phyloP scores from a whole-genome alignment of 2,113 vertebrate species.

The Trichomycterus rosablanca region DNA sequence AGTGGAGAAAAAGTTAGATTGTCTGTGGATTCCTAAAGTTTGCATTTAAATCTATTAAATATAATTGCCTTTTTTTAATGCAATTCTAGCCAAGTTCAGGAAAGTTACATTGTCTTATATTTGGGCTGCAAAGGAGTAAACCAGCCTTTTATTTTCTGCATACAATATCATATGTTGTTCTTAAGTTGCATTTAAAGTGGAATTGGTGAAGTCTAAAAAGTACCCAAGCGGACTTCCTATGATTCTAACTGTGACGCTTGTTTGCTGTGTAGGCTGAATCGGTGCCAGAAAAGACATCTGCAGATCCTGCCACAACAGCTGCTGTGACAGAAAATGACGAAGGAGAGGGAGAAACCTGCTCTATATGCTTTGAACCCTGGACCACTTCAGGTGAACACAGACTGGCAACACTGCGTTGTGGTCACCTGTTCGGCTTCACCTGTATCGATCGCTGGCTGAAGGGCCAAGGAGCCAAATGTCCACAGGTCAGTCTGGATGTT shows the following conservation, averaged over 20 bases:
- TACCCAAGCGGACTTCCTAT: too few species aligned
- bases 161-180: neutral
- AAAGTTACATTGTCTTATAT: too few species aligned
- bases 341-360: constrained; percentile 82
- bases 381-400: constrained; percentile 86
- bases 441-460: constrained; percentile 91
- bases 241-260: too few species aligned
- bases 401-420: constrained; percentile 83
- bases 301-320: neutral
- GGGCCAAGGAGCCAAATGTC: constrained; percentile 81
- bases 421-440: constrained; percentile 87
- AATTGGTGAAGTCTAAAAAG: too few species aligned
- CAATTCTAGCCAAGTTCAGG: too few species aligned
- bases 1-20: too few species aligned
- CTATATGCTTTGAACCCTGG: constrained; percentile 93
- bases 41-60: too few species aligned
- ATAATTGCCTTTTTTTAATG: too few species aligned
- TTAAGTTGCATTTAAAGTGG: neutral
- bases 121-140: too few species aligned
- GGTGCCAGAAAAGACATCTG: neutral
- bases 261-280: neutral
- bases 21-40: too few species aligned
- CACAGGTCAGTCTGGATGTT: constrained; percentile 90
- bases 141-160: too few species aligned
- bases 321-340: constrained; percentile 52